Conservation (phyloP, 92 coral and sea anemone species). For the Parazoanthus atlanticus region DNA sequence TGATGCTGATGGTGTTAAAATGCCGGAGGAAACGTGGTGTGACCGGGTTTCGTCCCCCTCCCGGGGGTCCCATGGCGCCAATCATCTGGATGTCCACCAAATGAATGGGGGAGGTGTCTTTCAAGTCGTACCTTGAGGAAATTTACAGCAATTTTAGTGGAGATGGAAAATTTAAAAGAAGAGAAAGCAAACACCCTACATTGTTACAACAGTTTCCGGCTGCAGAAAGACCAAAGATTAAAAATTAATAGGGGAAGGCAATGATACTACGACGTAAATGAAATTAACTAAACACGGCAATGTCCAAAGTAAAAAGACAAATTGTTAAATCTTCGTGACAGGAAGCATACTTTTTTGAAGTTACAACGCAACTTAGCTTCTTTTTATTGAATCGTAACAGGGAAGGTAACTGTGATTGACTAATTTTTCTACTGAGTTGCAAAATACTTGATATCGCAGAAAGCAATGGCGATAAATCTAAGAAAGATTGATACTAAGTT, state of each 20-base stretch:
- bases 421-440: too few relatives aligned
- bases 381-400: not conserved
- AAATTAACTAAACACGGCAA: not conserved
- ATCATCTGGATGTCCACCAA: slow-evolving; percentile 95
- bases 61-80: slow-evolving; percentile 99
- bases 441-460: too few relatives aligned
- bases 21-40: slow-evolving; percentile 97
- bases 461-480: too few relatives aligned
- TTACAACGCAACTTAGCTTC: not conserved
- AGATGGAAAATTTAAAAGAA: not conserved
- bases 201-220: not conserved
- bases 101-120: slow-evolving; percentile 97
- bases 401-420: not conserved
- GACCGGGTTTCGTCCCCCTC: slow-evolving; percentile 98
- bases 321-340: not conserved
- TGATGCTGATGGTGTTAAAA: slow-evolving; percentile 95
- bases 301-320: not conserved
- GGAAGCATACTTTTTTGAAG: not conserved
- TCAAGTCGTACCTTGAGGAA: slow-evolving; percentile 85
- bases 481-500: too few relatives aligned
- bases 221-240: not conserved
- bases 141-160: too few relatives aligned
- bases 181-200: not conserved
- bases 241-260: too few relatives aligned
- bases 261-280: not conserved